Evolutionary conservation across 2,113 vertebrate species (phyloP), one percentile per base, ranked within the genome.

Genomic region (Oreocharis arfaki): DNA sequence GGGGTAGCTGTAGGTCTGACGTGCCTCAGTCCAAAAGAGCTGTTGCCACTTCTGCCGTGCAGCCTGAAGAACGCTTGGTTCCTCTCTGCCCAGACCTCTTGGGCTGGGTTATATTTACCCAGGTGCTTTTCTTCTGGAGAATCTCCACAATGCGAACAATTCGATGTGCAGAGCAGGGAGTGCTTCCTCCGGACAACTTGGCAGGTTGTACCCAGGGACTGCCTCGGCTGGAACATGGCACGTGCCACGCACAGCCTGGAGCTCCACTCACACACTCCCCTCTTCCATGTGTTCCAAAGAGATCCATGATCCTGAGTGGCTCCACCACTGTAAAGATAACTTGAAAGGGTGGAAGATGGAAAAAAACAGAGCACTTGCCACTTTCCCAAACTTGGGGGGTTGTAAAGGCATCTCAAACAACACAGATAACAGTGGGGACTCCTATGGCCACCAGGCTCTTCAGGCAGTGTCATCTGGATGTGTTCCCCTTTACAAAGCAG

Each of bases 131-230:
- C 95, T 70, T 47, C 46, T 76, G 47, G 69, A 90, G 91, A 95
- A 90, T 90, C 79, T 90, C 87, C 14, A 68, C 82, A 73, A 95
- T 78, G 95, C 75, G 87, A 95, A 92, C 57, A 74, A 96, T 92
- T 35, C 16, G 11, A 26, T 9, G 33, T 79, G 47, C 49, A 85
- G 82, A 77, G 67, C 76, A 89, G 92, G 91, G 91, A 93, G 83
- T 65, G 83, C 78, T 94, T 64, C 84, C 61, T 70, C 35, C 53
- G 44, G 32, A 53, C 82, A 85, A 85, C 68, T 35, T 11, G n/a
- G 28, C 78, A 71, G 60, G 64, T 41, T 74, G 60, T 57, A 61
- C 84, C 33, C 17, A 5, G 85, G 4, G 4, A 50, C 52, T 73
- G 50, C 19, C 61, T 37, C 74, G 21, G 9, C 20, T 30, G 47